Evolutionary conservation across 2,888 invertebrate species (phyloP), one percentile per base, ranked within the genome.

Genomic region (Gerris lacustris): DNA sequence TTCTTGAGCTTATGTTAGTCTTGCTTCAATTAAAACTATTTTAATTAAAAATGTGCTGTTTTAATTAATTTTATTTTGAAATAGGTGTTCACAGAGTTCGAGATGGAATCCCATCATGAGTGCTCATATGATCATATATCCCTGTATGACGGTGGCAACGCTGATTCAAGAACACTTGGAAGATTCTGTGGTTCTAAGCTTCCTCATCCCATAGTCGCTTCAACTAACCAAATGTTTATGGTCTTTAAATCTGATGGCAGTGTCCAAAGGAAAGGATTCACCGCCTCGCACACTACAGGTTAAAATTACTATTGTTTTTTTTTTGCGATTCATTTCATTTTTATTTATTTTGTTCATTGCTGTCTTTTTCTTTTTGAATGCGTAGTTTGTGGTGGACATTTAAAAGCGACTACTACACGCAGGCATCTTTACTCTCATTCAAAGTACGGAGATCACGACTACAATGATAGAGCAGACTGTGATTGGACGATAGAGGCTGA

Each of bases 101-200:
- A 96, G 79, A 85, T 99, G 80, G 98, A 99, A 79, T 93, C 94
- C 0, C 98, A 99, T 82, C 87, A 96, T 84, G 95, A 96, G 80
- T 99, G 98, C 79, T 90, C 92, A 0, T 99, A 98, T 79, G 99
- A 99, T 80, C 92, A 95, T 79, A 90, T 99, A 6, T 90, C 90
- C 0, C 87, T 96, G 72, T 97, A 94, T 80, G 97, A 99, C 79
- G 98, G 98, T 0, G 89, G 91, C 73, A 92, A 92, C 5, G 90
- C 91, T 0, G 91, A 93, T 70, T 87, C 91, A 70, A 87, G 88
- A 70, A 88, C 89, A 0, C 82, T 97, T 63, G 97, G 96, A 0
- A 85, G 89, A 70, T 96, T 94, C 82, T 98, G 97, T 79, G 98
- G 98, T 15, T 90, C 90, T 74, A 94, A 94, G 80, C 85, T 91